Evolutionary conservation across 64 coral and sea anemone species (phyloP).

Genomic region (Stylophora pistillata): DNA sequence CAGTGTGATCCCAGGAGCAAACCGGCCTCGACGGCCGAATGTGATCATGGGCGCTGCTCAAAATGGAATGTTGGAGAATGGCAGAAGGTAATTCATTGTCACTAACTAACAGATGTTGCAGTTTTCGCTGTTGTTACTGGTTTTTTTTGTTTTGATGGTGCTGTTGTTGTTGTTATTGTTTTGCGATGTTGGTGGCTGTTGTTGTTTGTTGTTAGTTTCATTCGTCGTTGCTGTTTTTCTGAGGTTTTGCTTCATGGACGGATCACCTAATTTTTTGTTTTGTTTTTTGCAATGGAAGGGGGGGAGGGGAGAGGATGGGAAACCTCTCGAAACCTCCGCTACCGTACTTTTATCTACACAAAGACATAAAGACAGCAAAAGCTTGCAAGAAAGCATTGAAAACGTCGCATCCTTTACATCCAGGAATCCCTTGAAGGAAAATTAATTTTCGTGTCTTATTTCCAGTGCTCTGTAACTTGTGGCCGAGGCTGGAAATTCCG

Average conservation of each 20-base stretch:
- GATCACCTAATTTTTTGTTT: too few species aligned
- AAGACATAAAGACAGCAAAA: too few species aligned
- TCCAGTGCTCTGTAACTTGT: constrained; percentile 61
- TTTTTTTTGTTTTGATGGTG: neutral
- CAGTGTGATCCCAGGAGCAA: constrained; percentile 25
- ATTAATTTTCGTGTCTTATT: neutral
- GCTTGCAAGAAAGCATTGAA: too few species aligned
- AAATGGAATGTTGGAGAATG: constrained; percentile 58
- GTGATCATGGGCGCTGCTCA: constrained; percentile 36
- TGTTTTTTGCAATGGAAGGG: too few species aligned
- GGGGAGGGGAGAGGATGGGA: too few species aligned
- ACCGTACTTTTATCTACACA: too few species aligned
- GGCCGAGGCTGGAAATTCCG: constrained; percentile 16
- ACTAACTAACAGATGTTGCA: neutral
- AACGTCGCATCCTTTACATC: too few species aligned
- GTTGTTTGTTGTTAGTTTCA: neutral
- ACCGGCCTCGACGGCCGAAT: neutral
- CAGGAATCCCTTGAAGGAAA: too few species aligned
- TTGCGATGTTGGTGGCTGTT: neutral
- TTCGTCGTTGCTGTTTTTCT: neutral
- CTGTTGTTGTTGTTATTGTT: neutral
- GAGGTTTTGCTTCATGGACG: too few species aligned
- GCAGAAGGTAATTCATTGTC: constrained; percentile 9
- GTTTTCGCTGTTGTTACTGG: neutral
- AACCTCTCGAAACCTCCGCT: too few species aligned